phyloP scores from a whole-genome alignment of 1,140 invertebrate genomes.

The Zaprionus tsacasi region DNA sequence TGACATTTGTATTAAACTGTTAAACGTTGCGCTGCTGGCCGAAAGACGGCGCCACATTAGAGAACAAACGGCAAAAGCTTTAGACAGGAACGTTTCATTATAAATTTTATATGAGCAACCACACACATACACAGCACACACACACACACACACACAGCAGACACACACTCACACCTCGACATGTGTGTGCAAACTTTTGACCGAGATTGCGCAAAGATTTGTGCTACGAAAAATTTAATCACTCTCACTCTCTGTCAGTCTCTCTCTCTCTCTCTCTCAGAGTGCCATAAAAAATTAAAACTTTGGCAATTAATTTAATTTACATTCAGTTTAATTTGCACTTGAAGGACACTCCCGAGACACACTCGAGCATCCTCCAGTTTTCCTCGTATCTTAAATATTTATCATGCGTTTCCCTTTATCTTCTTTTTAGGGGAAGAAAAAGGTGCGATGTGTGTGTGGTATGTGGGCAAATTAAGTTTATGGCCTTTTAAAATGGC shows the following conservation, averaged over 20 bases:
- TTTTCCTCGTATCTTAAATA: not conserved
- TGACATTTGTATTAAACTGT: conserved; percentile 73
- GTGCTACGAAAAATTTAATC: conserved; percentile 66
- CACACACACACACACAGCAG: conserved; percentile 3
- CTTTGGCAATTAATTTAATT: conserved; percentile 80
- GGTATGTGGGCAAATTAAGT: conserved; percentile 24
- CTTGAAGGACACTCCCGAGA: conserved; percentile 45
- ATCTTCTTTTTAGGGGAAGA: not conserved
- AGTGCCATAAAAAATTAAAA: conserved; percentile 68
- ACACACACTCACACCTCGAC: not conserved
- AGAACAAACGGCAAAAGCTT: conserved; percentile 35
- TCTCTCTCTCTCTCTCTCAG: too few species aligned
- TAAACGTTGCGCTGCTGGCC: conserved; percentile 50
- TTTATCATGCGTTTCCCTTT: not conserved
- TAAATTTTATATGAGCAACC: conserved; percentile 68
- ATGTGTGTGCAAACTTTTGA: conserved; percentile 54
- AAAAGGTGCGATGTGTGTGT: conserved; percentile 4
- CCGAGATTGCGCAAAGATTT: conserved; percentile 62
- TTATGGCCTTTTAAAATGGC: conserved; percentile 25
- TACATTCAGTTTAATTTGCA: conserved; percentile 50
- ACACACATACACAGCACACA: conserved; percentile 4
- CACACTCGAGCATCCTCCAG: conserved; percentile 13
- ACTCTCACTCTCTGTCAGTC: conserved; percentile 12
- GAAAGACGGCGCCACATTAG: conserved; percentile 50
- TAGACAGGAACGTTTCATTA: conserved; percentile 48